Conservation (phyloP, 2,113 vertebrate genomes). For the Tragelaphus imberbis region DNA sequence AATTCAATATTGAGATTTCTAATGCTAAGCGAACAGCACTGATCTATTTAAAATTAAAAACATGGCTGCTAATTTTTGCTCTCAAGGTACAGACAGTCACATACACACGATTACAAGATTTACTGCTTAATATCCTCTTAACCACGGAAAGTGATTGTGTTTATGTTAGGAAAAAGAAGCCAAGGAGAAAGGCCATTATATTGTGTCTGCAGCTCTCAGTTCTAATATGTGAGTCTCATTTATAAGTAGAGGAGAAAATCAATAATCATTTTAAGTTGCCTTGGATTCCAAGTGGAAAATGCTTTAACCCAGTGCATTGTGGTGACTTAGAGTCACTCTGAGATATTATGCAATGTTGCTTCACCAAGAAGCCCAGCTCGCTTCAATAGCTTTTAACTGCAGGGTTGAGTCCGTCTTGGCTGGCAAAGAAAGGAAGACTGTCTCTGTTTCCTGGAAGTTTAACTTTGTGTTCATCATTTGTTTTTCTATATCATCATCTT, state of each 20-base stretch:
- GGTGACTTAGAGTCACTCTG: slow-evolving; percentile 61
- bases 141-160: slow-evolving; percentile 75
- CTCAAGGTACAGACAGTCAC: background rate
- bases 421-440: slow-evolving; percentile 13
- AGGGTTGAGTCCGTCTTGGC: background rate
- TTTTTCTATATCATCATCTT: background rate
- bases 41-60: slow-evolving; percentile 4
- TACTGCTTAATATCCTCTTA: slow-evolving; percentile 74
- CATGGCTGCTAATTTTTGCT: background rate
- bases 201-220: slow-evolving; percentile 73
- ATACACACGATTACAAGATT: slow-evolving; percentile 60
- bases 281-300: slow-evolving; percentile 71
- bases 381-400: slow-evolving; percentile 55
- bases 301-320: slow-evolving; percentile 53
- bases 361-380: slow-evolving; percentile 56
- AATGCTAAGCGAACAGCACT: background rate
- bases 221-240: slow-evolving; percentile 78
- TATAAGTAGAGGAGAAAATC: slow-evolving; percentile 78
- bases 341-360: slow-evolving; percentile 58
- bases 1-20: background rate
- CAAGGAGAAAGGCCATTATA: slow-evolving; percentile 77
- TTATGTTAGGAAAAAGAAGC: slow-evolving; percentile 74
- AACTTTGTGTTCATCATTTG: background rate
- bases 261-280: slow-evolving; percentile 77
- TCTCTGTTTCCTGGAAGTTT: background rate